Evolutionary conservation across 2,888 invertebrate genomes (phyloP).

Genomic region (Altica lythri): DNA sequence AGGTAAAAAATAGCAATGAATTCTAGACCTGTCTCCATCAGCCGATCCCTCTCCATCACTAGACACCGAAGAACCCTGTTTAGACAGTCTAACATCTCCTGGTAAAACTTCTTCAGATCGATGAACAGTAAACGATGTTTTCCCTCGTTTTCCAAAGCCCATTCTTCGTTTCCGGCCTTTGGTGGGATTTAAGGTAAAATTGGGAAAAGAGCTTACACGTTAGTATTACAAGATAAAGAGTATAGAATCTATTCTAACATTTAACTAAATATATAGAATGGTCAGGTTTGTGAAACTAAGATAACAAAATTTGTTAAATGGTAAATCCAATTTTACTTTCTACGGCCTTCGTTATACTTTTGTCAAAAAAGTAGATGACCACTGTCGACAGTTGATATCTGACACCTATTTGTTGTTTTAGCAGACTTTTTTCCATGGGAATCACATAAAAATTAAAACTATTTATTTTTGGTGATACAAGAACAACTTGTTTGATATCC

Average conservation of each 20-base stretch:
- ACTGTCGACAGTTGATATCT: too few species aligned
- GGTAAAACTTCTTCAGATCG: conserved; percentile 97
- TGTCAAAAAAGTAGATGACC: too few species aligned
- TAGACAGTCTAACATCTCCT: conserved; percentile 73
- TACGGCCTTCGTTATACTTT: not conserved
- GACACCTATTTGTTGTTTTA: too few species aligned
- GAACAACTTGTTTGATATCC: too few species aligned
- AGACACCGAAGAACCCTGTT: conserved; percentile 89
- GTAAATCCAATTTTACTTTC: too few species aligned
- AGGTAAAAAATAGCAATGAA: conserved; percentile 1
- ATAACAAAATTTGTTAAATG: too few species aligned
- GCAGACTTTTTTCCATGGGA: too few species aligned
- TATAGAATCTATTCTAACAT: conserved; percentile 43
- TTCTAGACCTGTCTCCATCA: conserved; percentile 80
- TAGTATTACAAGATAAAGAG: conserved; percentile 33
- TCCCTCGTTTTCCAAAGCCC: conserved; percentile 93
- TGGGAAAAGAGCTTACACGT: conserved; percentile 46
- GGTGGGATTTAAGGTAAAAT: conserved; percentile 7
- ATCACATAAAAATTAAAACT: too few species aligned
- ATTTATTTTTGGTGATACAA: too few species aligned
- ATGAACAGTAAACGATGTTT: conserved; percentile 96
- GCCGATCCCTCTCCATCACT: conserved; percentile 86
- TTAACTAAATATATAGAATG: too few species aligned
- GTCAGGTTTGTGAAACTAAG: too few species aligned
- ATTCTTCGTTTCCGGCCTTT: conserved; percentile 92